Evolutionary conservation across 2,888 invertebrate genomes (phyloP).

Genomic region (Leptopilina drosophilae): DNA sequence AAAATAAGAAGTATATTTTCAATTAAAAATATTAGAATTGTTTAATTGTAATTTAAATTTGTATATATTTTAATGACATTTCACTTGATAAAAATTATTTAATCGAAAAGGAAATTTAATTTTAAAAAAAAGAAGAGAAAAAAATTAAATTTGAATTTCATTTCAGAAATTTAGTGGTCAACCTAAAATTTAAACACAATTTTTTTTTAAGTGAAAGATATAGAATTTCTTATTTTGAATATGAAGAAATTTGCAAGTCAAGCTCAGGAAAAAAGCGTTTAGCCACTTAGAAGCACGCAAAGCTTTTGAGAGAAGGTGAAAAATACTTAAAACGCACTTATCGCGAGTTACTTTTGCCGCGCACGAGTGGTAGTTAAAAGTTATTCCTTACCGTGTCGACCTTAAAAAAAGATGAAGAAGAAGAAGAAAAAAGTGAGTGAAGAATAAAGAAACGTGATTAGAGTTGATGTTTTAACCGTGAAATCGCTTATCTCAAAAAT

Average conservation of each 20-base stretch:
- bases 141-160: too few relatives aligned
- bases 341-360: neutral
- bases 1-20: too few relatives aligned
- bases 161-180: too few relatives aligned
- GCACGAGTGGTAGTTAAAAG: neutral
- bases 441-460: neutral
- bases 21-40: too few relatives aligned
- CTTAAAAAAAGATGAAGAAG: neutral
- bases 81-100: too few relatives aligned
- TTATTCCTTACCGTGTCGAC: neutral
- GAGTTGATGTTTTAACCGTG: constrained; percentile 16
- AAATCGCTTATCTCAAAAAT: constrained; percentile 1
- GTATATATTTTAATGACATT: too few relatives aligned
- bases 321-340: constrained; percentile 22
- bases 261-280: constrained; percentile 11
- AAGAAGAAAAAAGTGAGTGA: neutral
- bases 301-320: neutral
- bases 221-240: neutral
- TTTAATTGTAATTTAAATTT: too few relatives aligned
- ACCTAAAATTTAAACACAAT: too few relatives aligned
- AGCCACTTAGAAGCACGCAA: constrained; percentile 11
- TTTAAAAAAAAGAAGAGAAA: too few relatives aligned
- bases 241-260: constrained; percentile 7
- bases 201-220: neutral
- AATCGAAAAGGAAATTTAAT: too few relatives aligned